phyloP scores from a whole-genome alignment of 2,797 vertebrate genomes.

The Varecia variegata region DNA sequence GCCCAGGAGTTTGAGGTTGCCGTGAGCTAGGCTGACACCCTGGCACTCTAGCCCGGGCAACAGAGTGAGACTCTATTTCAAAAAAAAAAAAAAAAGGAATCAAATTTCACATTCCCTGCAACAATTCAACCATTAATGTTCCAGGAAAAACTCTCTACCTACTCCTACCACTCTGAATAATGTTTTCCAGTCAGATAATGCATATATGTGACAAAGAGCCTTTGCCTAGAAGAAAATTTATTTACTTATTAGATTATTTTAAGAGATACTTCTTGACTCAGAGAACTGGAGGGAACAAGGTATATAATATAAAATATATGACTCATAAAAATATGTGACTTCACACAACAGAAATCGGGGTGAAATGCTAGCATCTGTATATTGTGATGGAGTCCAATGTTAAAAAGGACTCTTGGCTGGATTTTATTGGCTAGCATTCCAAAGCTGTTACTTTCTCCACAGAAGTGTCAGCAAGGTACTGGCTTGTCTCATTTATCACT shows the following conservation, averaged over 20 bases:
- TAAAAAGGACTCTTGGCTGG: neutral
- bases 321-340: conserved; percentile 41
- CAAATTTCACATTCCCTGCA: conserved; percentile 38
- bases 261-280: conserved; percentile 57
- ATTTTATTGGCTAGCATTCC: conserved; percentile 39
- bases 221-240: conserved; percentile 47
- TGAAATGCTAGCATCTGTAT: neutral
- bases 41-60: too few relatives aligned
- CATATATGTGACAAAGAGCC: conserved; percentile 10
- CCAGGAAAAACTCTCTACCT: neutral
- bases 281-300: conserved; percentile 31
- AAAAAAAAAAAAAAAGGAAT: too few relatives aligned
- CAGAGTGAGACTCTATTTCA: too few relatives aligned
- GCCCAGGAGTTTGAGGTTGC: too few relatives aligned
- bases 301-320: conserved; percentile 44
- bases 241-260: conserved; percentile 64
- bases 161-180: neutral
- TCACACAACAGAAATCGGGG: neutral
- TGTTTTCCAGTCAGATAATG: conserved; percentile 44
- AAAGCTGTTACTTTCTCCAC: neutral
- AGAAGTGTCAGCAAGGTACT: conserved; percentile 10
- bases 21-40: too few relatives aligned
- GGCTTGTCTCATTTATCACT: neutral
- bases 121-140: conserved; percentile 43
- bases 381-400: neutral